Evolutionary conservation across 2,888 invertebrate genomes (phyloP), one percentile per base, ranked within the genome.

Genomic region (Pyrochroa serraticornis): DNA sequence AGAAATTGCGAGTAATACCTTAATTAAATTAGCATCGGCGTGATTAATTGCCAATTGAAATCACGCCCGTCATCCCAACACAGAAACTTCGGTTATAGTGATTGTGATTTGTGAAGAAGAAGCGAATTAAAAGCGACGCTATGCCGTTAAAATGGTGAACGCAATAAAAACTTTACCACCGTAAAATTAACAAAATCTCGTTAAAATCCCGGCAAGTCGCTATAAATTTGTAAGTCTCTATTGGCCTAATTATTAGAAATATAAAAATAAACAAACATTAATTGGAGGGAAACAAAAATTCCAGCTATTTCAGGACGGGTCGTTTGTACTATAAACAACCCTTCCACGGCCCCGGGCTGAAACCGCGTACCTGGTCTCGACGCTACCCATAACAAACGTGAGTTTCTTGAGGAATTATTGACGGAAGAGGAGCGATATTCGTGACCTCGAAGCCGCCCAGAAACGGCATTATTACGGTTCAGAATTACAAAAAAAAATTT

Each of bases 201-300:
- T 63, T 63, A 63, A 63, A 63, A 56, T 55, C 22, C 44, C 39
- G 41, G 36, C 50, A 49, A 55, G 58, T 48, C 52, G 44, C 56
- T 58, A 63, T 63, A 63, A 63, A 63, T 63, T 60, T 63, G 63
- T 63, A 33, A 14, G 43, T 31, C 44, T 38, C 50, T 48, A 63
- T 63, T 63, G 55, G 54, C 37, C 63, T 63, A 60, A 60, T 63
- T 60, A 60, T 60, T 55, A 33, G 42, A 43, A 37, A 35, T 54
- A 56, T 56, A 52, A 53, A 60, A 53, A 58, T 48, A 47, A 58
- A 58, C 44, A 58, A 58, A 58, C 53, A 53, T 53, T 58, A 58
- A 58, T 58, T 58, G 58, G 58, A 41, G 54, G 54, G 9, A 10
- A 55, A 48, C 42, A 53, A 53, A 46, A 46, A 53, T 53, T 36